Evolutionary conservation across 1,140 invertebrate species (phyloP).

Genomic region (Drosophila auraria): DNA sequence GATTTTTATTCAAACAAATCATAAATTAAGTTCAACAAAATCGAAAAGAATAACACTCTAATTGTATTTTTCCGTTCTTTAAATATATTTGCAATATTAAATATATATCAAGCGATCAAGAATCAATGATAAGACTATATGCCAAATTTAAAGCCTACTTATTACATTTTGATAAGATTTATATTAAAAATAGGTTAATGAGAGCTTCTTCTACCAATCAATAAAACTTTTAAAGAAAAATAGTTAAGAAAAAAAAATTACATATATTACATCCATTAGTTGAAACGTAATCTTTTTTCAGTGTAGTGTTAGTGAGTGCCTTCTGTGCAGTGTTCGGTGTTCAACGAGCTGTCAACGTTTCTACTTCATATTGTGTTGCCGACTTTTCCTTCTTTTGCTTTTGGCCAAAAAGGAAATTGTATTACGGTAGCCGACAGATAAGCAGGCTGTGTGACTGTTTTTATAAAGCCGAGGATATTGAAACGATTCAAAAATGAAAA

Average conservation of each 20-base stretch:
- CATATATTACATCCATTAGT: too few relatives aligned
- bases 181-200: neutral
- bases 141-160: neutral
- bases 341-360: slow-evolving; percentile 65
- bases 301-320: slow-evolving; percentile 15
- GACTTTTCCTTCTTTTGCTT: neutral
- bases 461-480: neutral
- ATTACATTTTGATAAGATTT: neutral
- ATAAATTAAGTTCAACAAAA: neutral
- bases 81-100: neutral
- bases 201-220: too few relatives aligned
- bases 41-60: neutral
- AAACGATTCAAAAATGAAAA: neutral
- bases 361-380: slow-evolving; percentile 50
- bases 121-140: neutral
- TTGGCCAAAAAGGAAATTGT: slow-evolving; percentile 32
- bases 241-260: too few relatives aligned
- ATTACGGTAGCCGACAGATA: slow-evolving; percentile 21
- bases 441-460: slow-evolving; percentile 2
- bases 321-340: slow-evolving; percentile 42
- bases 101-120: too few relatives aligned
- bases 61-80: neutral
- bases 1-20: neutral
- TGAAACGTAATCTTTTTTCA: neutral
- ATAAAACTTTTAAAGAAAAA: too few relatives aligned